phyloP scores from a whole-genome alignment of 35 echinoderm and acorn worm species.

The Apostichopus parvimensis region DNA sequence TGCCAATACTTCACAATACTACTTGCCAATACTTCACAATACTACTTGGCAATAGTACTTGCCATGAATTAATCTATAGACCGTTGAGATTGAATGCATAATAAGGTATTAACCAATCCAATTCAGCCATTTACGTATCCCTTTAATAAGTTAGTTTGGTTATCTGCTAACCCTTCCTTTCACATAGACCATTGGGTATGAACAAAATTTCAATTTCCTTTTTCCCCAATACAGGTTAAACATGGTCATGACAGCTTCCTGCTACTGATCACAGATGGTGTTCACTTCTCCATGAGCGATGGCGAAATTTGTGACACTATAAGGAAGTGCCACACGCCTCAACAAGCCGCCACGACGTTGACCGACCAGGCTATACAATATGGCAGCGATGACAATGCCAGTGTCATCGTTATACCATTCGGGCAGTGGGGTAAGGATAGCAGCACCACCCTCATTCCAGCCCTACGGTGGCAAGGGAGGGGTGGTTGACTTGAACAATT shows the following conservation, averaged over 20 bases:
- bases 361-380: conserved; percentile 93
- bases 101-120: too few species aligned
- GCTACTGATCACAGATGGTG: conserved; percentile 81
- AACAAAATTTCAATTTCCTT: too few species aligned
- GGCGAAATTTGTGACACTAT: conserved; percentile 91
- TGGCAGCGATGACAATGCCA: conserved; percentile 96
- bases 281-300: conserved; percentile 93
- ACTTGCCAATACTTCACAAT: too few species aligned
- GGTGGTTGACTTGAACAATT: background rate
- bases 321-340: conserved; percentile 63
- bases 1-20: too few species aligned
- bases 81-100: too few species aligned
- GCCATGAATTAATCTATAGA: too few species aligned
- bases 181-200: too few species aligned
- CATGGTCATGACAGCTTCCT: conserved; percentile 88
- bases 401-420: conserved; percentile 77
- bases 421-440: conserved; percentile 83
- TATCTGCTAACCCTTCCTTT: too few species aligned
- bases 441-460: conserved; percentile 49
- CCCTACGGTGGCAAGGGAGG: conserved; percentile 66
- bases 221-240: conserved; percentile 65
- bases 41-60: too few species aligned
- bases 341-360: conserved; percentile 71
- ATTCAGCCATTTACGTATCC: too few species aligned
- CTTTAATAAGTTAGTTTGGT: too few species aligned